These are phyloP conservation scores for Leuciscus waleckii DNA, from an alignment of 2,797 vertebrate species.

Conservation along the genomic window DNA sequence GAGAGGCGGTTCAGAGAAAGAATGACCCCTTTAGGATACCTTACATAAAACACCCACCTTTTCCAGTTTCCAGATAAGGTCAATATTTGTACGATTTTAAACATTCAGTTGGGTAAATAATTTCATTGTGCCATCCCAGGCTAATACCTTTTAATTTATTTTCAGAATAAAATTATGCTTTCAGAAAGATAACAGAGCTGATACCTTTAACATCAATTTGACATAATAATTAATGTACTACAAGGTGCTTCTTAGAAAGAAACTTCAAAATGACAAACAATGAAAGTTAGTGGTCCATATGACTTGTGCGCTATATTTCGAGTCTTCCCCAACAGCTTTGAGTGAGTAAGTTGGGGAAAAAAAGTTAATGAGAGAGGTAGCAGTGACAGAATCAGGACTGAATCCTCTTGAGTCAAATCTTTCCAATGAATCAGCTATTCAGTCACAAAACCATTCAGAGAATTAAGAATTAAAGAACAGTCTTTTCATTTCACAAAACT, in stretches of 20 bases:
- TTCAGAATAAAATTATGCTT: not conserved
- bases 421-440: not conserved
- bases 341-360: not conserved
- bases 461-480: not conserved
- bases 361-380: not conserved
- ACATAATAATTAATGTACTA: not conserved
- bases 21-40: slow-evolving; percentile 13
- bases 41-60: not conserved
- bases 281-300: not conserved
- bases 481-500: not conserved
- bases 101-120: not conserved
- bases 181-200: not conserved
- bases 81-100: not conserved
- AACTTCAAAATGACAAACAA: not conserved
- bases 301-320: not conserved
- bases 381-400: not conserved
- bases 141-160: not conserved
- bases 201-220: not conserved
- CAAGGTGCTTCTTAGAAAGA: not conserved
- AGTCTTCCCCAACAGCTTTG: not conserved
- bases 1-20: not conserved
- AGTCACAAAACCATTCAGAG: not conserved
- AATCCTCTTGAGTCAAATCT: not conserved
- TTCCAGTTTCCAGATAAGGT: not conserved
- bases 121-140: not conserved